Evolutionary conservation across 1,140 invertebrate genomes (phyloP).

Genomic region (Pomacea maculata): DNA sequence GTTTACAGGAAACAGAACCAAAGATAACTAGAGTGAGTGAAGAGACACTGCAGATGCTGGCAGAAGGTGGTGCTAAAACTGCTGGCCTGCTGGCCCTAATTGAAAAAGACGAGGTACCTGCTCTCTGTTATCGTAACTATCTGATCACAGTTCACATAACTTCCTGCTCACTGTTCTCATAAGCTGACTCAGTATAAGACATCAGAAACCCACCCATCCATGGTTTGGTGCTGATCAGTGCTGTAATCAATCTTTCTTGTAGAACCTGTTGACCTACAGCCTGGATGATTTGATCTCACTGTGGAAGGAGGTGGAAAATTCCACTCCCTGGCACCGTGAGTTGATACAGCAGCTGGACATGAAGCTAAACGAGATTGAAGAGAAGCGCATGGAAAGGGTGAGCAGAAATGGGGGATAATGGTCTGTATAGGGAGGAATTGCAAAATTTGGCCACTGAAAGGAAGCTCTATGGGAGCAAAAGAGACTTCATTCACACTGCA

Average conservation of each 20-base stretch:
- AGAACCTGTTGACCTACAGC: slow-evolving; percentile 48
- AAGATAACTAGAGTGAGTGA: slow-evolving; percentile 43
- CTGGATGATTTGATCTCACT: slow-evolving; percentile 45
- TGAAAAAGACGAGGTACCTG: slow-evolving; percentile 53
- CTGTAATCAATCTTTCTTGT: not conserved
- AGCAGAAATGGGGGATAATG: not conserved
- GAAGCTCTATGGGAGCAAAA: too few species aligned
- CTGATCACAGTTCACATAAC: too few species aligned
- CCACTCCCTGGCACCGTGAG: slow-evolving; percentile 45
- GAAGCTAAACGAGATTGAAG: slow-evolving; percentile 47
- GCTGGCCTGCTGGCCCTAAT: slow-evolving; percentile 45
- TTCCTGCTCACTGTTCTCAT: too few species aligned
- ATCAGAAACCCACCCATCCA: too few species aligned
- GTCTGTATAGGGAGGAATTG: too few species aligned
- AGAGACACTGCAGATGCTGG: slow-evolving; percentile 37
- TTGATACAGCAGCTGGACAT: slow-evolving; percentile 56
- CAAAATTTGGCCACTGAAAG: too few species aligned
- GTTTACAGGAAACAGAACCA: slow-evolving; percentile 54
- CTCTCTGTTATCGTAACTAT: not conserved
- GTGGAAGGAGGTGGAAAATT: slow-evolving; percentile 53
- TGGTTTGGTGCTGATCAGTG: too few species aligned
- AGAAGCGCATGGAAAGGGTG: slow-evolving; percentile 56
- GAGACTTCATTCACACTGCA: too few species aligned
- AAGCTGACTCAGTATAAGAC: too few species aligned
- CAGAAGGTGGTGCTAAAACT: slow-evolving; percentile 50